Evolutionary conservation across 2,797 vertebrate genomes (phyloP).

Genomic region (Enteromius afrohamiltoni): DNA sequence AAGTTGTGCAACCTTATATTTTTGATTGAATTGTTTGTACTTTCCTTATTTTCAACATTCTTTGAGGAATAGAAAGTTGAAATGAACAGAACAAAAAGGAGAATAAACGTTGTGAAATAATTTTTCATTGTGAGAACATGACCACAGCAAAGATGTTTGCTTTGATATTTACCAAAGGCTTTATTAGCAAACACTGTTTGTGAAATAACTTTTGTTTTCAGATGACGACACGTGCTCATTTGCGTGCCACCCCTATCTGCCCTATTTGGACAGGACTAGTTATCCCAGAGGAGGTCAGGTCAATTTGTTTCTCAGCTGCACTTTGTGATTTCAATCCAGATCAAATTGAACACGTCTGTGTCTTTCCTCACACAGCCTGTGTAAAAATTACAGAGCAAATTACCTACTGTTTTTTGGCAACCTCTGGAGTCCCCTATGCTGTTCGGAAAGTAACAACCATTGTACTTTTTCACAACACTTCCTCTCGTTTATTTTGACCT

Average conservation of each 20-base stretch:
- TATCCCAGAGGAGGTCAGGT: neutral
- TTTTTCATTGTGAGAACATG: neutral
- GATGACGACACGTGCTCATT: neutral
- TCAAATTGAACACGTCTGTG: neutral
- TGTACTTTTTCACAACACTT: neutral
- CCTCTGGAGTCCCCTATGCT: neutral
- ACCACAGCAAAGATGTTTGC: neutral
- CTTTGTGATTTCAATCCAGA: neutral
- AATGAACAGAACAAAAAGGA: neutral
- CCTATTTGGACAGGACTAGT: neutral
- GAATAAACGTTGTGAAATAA: neutral
- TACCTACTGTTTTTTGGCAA: neutral
- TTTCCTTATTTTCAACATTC: neutral
- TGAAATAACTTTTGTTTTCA: neutral
- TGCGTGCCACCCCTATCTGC: neutral
- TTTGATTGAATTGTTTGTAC: neutral
- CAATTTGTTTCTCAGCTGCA: neutral
- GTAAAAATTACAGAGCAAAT: constrained; percentile 4
- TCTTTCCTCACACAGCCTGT: neutral
- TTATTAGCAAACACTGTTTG: neutral
- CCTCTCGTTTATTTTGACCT: constrained; percentile 40
- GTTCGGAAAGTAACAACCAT: neutral
- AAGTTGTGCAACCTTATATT: neutral
- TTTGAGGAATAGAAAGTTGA: neutral
- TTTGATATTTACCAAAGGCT: neutral